Conservation (phyloP, 2,888 invertebrate species). For the Aspidapion aeneum region DNA sequence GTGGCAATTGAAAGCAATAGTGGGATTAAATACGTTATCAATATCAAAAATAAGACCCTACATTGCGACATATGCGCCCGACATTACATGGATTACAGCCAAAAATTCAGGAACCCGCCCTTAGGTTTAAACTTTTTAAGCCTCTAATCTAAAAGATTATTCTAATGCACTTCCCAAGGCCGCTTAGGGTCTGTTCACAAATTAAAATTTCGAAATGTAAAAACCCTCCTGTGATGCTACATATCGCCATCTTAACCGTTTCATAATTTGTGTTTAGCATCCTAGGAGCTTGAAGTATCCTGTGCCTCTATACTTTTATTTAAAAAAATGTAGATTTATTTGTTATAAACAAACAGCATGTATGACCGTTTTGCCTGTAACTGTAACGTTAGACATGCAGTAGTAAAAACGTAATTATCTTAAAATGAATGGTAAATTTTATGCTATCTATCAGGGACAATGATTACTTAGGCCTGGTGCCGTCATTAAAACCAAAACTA, state of each 20-base stretch:
- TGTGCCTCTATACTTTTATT: neutral
- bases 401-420: too few relatives aligned
- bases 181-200: too few relatives aligned
- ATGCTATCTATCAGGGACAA: neutral
- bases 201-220: too few relatives aligned
- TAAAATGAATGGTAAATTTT: neutral
- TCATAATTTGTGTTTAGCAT: too few relatives aligned
- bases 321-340: neutral
- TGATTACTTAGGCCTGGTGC: neutral
- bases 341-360: too few relatives aligned
- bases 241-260: too few relatives aligned
- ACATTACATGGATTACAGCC: neutral
- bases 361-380: too few relatives aligned
- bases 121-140: neutral
- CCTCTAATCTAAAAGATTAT: neutral
- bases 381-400: too few relatives aligned
- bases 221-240: too few relatives aligned
- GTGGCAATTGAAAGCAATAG: neutral
- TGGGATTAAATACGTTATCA: slow-evolving; percentile 24
- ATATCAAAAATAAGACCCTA: slow-evolving; percentile 19
- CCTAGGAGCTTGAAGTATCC: neutral
- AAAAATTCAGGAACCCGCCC: neutral
- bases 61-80: slow-evolving; percentile 17
- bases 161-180: too few relatives aligned
- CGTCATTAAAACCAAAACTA: neutral